phyloP scores from a whole-genome alignment of 2,113 vertebrate species.

The Brachypteracias leptosomus region DNA sequence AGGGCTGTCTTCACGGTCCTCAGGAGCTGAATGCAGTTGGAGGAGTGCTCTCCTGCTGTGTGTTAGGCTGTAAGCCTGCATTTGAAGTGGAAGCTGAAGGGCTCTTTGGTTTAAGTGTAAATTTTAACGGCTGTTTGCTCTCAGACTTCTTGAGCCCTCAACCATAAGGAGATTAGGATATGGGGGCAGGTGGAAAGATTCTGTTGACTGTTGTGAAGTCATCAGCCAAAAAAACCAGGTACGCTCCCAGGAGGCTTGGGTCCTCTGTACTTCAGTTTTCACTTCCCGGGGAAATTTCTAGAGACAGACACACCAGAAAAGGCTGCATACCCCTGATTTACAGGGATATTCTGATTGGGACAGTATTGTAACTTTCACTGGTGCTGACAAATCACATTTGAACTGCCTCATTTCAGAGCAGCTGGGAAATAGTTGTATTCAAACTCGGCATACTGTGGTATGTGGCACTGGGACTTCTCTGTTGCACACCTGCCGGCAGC shows the following conservation, averaged over 20 bases:
- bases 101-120: background rate
- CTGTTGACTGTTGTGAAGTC: background rate
- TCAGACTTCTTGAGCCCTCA: background rate
- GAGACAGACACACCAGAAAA: background rate
- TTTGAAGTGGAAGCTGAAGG: background rate
- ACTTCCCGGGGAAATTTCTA: background rate
- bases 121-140: background rate
- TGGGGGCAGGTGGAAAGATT: too few species aligned
- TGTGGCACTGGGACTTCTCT: background rate
- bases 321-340: background rate
- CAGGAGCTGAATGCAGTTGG: background rate
- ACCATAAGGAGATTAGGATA: background rate
- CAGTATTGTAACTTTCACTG: background rate
- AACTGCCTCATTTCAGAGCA: background rate
- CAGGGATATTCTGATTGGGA: background rate
- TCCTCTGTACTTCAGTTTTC: background rate
- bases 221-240: background rate
- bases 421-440: background rate
- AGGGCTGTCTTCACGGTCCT: background rate
- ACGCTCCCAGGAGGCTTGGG: background rate
- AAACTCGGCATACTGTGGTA: accelerated
- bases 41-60: background rate
- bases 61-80: background rate
- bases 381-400: background rate
- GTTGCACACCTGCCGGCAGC: background rate